Evolutionary conservation across 2,888 invertebrate genomes (phyloP).

Genomic region (Drosophila recens): DNA sequence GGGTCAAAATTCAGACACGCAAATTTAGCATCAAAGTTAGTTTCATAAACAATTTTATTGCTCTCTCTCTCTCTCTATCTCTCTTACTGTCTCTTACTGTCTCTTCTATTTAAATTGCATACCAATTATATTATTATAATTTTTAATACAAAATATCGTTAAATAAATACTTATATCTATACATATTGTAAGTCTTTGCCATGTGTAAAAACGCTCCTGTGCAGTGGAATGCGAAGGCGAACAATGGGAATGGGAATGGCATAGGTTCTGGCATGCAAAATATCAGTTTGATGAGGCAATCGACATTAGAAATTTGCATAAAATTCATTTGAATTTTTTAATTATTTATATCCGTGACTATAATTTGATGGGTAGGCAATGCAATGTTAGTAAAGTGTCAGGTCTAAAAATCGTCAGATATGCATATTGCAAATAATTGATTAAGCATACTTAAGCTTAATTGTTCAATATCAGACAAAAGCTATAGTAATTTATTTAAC

Average conservation of each 20-base stretch:
- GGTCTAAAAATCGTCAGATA: slow-evolving; percentile 24
- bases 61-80: slow-evolving; percentile 48
- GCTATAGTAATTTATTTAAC: neutral
- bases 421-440: neutral
- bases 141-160: slow-evolving; percentile 44
- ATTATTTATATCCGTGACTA: slow-evolving; percentile 52
- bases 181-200: slow-evolving; percentile 28
- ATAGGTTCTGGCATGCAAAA: slow-evolving; percentile 35
- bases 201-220: slow-evolving; percentile 49
- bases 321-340: slow-evolving; percentile 42
- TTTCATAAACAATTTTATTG: slow-evolving; percentile 82
- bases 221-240: slow-evolving; percentile 48
- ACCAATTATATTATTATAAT: slow-evolving; percentile 47
- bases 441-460: neutral
- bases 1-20: slow-evolving; percentile 86
- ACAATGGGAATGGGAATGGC: slow-evolving; percentile 29
- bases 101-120: slow-evolving; percentile 53
- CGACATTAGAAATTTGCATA: slow-evolving; percentile 44
- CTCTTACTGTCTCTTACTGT: slow-evolving; percentile 47
- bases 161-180: slow-evolving; percentile 24
- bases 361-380: slow-evolving; percentile 31
- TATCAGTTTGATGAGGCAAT: slow-evolving; percentile 53
- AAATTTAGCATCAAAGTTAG: slow-evolving; percentile 86
- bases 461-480: neutral
- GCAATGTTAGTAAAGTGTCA: slow-evolving; percentile 11